Evolutionary conservation across 2,113 vertebrate species (phyloP).

Genomic region (Cranoglanis bouderius): DNA sequence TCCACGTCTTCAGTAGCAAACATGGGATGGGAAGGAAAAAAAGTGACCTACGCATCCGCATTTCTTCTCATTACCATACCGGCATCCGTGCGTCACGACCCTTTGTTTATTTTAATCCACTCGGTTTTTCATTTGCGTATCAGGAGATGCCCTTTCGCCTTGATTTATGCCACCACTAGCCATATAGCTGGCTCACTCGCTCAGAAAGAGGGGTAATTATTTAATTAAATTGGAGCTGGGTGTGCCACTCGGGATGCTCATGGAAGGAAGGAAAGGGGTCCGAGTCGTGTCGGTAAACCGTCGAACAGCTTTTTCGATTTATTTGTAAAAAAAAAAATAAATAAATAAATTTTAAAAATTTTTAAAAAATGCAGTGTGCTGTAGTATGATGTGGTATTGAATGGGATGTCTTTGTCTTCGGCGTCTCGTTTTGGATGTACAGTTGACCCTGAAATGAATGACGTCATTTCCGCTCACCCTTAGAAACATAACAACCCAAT

Average conservation of each 20-base stretch:
- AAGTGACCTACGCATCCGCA: slow-evolving; percentile 42
- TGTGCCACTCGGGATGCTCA: slow-evolving; percentile 32
- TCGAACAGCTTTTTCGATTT: not conserved
- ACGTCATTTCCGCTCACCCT: not conserved
- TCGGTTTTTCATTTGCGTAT: slow-evolving; percentile 44
- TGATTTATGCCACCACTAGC: slow-evolving; percentile 53
- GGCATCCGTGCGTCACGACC: slow-evolving; percentile 24
- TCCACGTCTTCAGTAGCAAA: not conserved
- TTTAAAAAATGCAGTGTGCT: too few relatives aligned
- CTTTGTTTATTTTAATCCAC: slow-evolving; percentile 56
- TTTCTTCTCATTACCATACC: slow-evolving; percentile 44
- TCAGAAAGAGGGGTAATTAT: slow-evolving; percentile 44
- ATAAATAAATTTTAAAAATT: too few relatives aligned
- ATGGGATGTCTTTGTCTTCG: not conserved
- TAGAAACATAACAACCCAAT: not conserved
- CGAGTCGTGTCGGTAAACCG: not conserved
- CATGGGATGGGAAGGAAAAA: not conserved
- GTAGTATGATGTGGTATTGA: not conserved
- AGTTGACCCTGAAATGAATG: not conserved
- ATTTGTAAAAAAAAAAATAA: not conserved
- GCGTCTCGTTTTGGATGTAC: not conserved
- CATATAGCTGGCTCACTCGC: slow-evolving; percentile 18
- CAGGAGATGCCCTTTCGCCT: slow-evolving; percentile 58
- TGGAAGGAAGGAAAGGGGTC: not conserved
- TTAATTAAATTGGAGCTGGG: slow-evolving; percentile 52